phyloP scores from a whole-genome alignment of 2,888 invertebrate genomes.

The Leptothorax acervorum region DNA sequence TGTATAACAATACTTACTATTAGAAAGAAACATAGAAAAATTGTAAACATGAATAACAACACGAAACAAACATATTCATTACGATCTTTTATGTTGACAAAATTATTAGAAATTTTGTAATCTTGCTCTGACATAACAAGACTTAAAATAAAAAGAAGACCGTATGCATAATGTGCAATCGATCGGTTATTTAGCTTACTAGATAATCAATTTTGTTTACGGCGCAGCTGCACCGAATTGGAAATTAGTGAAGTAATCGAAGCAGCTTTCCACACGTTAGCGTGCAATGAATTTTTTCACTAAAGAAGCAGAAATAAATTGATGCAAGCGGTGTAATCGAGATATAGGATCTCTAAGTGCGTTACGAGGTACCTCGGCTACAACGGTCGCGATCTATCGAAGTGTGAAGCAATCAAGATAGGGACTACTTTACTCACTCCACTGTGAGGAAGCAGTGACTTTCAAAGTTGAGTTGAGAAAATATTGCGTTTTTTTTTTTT shows the following conservation, averaged over 20 bases:
- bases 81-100: background rate
- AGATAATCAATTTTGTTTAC: slow-evolving; percentile 48
- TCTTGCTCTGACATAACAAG: background rate
- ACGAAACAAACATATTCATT: background rate
- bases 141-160: background rate
- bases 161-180: slow-evolving; percentile 28
- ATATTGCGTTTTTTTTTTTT: slow-evolving; percentile 6
- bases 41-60: background rate
- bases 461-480: slow-evolving; percentile 4
- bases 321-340: slow-evolving; percentile 31
- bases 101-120: background rate
- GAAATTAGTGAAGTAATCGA: slow-evolving; percentile 43
- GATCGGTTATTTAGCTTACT: background rate
- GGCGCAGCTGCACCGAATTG: slow-evolving; percentile 38
- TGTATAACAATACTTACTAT: background rate
- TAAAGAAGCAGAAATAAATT: slow-evolving; percentile 46
- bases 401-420: slow-evolving; percentile 37
- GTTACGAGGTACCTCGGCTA: slow-evolving; percentile 3
- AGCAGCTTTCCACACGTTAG: background rate
- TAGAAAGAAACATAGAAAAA: background rate
- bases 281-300: slow-evolving; percentile 29
- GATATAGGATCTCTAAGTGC: slow-evolving; percentile 16
- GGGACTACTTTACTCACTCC: background rate
- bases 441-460: slow-evolving; percentile 16
- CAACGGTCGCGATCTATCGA: slow-evolving; percentile 1